Evolutionary conservation across 1,140 invertebrate species (phyloP), one percentile per base, ranked within the genome.

Genomic region (Pseudomyrmex sp.): DNA sequence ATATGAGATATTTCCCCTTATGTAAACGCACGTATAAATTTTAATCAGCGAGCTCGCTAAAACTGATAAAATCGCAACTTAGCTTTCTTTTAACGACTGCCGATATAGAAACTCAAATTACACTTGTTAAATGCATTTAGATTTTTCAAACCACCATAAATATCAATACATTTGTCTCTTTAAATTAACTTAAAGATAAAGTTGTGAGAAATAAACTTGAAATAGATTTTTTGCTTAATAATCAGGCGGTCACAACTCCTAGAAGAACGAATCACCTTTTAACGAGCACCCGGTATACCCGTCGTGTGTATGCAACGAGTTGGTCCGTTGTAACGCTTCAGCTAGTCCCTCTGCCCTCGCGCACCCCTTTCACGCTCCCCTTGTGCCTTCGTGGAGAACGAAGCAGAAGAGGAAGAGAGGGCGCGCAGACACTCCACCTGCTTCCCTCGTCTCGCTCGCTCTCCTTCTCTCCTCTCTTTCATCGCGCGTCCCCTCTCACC

Each of bases 281-380:
- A 75, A 82, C 66, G 90, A 88, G 65, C 90, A 92, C 89, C 90
- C 86, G 89, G 82, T 89, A 90, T 84, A 83, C 61, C 82, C 80
- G 84, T 59, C 73, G 83, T 65, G 90, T 82, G 88, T 90, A 89
- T 92, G 91, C 74, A 87, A 76, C 82, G 79, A 86, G 90, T 88
- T 90, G 91, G 91, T 88, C 91, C 89, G 92, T 90, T 93, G 92
- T 92, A 92, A 90, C 91, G 92, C 91, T 92, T 92, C 91, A 90
- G 88, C 88, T 89, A 85, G 88, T 87, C 87, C 86, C 89, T 86
- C 86, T 65, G 61, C 86, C 73, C 65, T 63, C 80, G 54, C 13
- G 23, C 15, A 26, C 54, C 44, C 20, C 80, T 65, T 76, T 82
- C 62, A 74, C 56, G 12, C 68, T 46, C 75, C 54, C 74, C 76